These are phyloP conservation scores for Catostylus mosaicus DNA, from an alignment of 30 jellyfish, hydroid and myxozoan species.

Conservation along the genomic window DNA sequence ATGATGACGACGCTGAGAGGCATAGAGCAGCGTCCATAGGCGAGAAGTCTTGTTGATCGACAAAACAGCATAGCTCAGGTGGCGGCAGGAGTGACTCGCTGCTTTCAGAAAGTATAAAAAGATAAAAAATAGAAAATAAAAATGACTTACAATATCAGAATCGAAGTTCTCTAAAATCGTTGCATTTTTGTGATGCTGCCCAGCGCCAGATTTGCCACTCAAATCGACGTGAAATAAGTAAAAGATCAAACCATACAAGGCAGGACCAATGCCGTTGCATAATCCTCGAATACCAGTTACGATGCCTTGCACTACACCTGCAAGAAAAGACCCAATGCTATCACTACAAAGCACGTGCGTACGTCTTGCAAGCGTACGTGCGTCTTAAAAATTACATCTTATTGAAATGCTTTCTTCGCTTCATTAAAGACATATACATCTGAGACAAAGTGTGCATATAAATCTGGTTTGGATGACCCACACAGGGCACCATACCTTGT, in stretches of 20 bases:
- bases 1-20: too few relatives aligned
- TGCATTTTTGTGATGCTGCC: slow-evolving; percentile 19
- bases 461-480: too few relatives aligned
- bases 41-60: too few relatives aligned
- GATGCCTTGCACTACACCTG: slow-evolving; percentile 98
- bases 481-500: slow-evolving; percentile 74
- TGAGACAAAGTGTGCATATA: too few relatives aligned
- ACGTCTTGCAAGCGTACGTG: too few relatives aligned
- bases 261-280: slow-evolving; percentile 99
- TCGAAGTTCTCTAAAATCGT: slow-evolving; percentile 28
- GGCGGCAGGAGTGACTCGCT: too few relatives aligned
- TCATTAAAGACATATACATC: too few relatives aligned
- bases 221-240: slow-evolving; percentile 86
- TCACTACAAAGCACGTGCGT: too few relatives aligned
- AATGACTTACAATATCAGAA: slow-evolving; percentile 61
- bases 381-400: too few relatives aligned
- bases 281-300: slow-evolving; percentile 98
- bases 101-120: neutral
- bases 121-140: neutral
- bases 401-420: too few relatives aligned
- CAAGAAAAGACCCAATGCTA: neutral
- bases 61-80: too few relatives aligned
- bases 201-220: slow-evolving; percentile 18
- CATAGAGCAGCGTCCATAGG: too few relatives aligned
- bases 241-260: slow-evolving; percentile 91